Evolutionary conservation across 2,797 vertebrate species (phyloP).

Genomic region (Liasis olivaceus): DNA sequence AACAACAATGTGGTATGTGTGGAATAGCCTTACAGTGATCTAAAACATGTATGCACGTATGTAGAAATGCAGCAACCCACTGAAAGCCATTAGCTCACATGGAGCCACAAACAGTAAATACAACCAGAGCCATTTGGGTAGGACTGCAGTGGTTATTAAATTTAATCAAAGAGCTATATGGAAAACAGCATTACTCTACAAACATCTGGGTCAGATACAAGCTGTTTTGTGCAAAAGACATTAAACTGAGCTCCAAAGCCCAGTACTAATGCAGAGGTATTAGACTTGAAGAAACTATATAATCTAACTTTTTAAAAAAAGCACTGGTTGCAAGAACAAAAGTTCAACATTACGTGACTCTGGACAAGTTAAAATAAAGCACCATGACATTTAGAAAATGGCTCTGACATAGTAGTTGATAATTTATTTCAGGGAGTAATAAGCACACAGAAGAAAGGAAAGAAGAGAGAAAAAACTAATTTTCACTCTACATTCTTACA

Average conservation of each 20-base stretch:
- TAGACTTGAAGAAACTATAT: neutral
- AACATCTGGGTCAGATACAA: neutral
- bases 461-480: neutral
- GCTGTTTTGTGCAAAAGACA: neutral
- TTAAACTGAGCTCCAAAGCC: neutral
- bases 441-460: neutral
- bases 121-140: neutral
- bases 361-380: neutral
- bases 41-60: neutral
- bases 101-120: neutral
- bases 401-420: neutral
- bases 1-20: neutral
- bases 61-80: neutral
- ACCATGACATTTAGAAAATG: neutral
- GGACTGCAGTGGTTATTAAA: neutral
- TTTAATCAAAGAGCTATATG: neutral
- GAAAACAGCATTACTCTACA: neutral
- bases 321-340: neutral
- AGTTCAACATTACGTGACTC: neutral
- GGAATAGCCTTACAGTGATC: neutral
- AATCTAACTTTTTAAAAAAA: accelerated
- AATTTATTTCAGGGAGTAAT: neutral
- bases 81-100: neutral
- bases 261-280: neutral
- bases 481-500: neutral